Evolutionary conservation across 2,888 invertebrate genomes (phyloP).

Genomic region (Drosophila anomalata): DNA sequence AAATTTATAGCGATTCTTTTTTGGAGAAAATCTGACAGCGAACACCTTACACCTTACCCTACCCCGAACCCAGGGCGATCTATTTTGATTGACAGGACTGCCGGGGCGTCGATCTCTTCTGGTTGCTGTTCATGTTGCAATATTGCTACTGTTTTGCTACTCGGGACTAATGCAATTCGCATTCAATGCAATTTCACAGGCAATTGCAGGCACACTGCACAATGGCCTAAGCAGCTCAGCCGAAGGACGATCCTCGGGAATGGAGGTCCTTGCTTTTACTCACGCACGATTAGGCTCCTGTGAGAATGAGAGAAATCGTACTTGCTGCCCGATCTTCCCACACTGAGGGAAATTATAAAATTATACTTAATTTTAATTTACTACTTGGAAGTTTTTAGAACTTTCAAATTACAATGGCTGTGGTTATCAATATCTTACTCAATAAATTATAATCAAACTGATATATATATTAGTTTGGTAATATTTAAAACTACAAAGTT

Average conservation of each 20-base stretch:
- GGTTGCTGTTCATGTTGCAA: constrained; percentile 11
- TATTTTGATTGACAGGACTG: constrained; percentile 76
- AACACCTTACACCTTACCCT: constrained; percentile 59
- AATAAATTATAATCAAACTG: too few relatives aligned
- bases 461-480: too few relatives aligned
- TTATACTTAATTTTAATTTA: neutral
- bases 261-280: constrained; percentile 46
- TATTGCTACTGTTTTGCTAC: constrained; percentile 15
- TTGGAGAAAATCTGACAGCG: constrained; percentile 71
- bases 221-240: constrained; percentile 72
- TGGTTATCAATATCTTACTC: too few relatives aligned
- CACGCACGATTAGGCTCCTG: constrained; percentile 65
- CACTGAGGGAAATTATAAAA: constrained; percentile 7
- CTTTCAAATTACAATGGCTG: too few relatives aligned
- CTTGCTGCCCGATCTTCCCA: neutral
- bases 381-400: too few relatives aligned
- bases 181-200: constrained; percentile 73
- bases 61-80: constrained; percentile 9
- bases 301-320: constrained; percentile 45
- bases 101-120: constrained; percentile 52
- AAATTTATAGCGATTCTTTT: constrained; percentile 69
- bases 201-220: constrained; percentile 61
- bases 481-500: too few relatives aligned
- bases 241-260: constrained; percentile 1
- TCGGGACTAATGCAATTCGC: constrained; percentile 72